phyloP scores from a whole-genome alignment of 1,140 invertebrate species.

The Melitaea cinxia region DNA sequence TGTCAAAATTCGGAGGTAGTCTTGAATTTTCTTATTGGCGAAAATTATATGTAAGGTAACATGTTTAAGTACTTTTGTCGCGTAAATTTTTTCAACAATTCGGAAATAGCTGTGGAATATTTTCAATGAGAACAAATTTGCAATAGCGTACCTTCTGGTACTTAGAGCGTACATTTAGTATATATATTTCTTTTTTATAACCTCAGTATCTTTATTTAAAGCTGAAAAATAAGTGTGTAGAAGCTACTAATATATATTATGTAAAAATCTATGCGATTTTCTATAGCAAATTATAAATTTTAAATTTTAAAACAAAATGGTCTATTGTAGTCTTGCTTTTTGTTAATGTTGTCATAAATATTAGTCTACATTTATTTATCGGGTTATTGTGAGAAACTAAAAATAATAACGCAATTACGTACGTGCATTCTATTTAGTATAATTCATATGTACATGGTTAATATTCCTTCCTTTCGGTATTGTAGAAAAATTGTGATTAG shows the following conservation, averaged over 20 bases:
- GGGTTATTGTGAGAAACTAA: background rate
- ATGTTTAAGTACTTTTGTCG: slow-evolving; percentile 5
- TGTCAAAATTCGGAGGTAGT: background rate
- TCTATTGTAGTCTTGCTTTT: slow-evolving; percentile 6
- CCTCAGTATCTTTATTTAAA: slow-evolving; percentile 15
- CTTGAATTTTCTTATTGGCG: background rate
- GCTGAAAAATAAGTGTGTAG: slow-evolving; percentile 1
- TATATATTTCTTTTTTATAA: slow-evolving; percentile 22
- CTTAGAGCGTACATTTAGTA: slow-evolving; percentile 21
- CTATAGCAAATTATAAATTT: slow-evolving; percentile 13
- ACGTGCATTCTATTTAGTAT: slow-evolving; percentile 3
- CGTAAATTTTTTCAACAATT: background rate
- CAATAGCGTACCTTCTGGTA: slow-evolving; percentile 17
- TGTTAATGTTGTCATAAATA: slow-evolving; percentile 18
- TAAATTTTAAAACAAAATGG: slow-evolving; percentile 5
- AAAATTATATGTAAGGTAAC: background rate
- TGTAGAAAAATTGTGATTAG: background rate
- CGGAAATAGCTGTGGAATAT: slow-evolving; percentile 28
- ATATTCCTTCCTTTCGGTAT: slow-evolving; percentile 9
- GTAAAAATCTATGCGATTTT: slow-evolving; percentile 10
- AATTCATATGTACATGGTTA: slow-evolving; percentile 5
- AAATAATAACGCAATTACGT: background rate
- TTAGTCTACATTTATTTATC: background rate
- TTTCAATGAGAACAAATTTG: slow-evolving; percentile 13
- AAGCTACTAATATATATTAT: background rate